phyloP scores from a whole-genome alignment of 2,113 vertebrate species.

The human region DNA sequence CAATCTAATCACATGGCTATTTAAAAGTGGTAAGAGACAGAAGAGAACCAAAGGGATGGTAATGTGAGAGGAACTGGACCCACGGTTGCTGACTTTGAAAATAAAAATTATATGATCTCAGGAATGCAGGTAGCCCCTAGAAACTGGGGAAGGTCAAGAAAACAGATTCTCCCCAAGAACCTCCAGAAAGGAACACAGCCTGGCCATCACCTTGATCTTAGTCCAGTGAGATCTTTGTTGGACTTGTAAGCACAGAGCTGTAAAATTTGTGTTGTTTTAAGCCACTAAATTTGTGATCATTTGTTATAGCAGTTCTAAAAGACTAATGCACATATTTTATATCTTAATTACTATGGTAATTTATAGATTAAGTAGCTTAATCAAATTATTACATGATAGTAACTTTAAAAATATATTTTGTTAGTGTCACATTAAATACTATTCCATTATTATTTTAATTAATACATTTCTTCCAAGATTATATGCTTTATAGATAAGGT shows the following conservation, averaged over 20 bases:
- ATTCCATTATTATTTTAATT: constrained; percentile 1
- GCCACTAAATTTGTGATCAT: neutral
- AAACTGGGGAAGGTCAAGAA: neutral
- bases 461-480: constrained; percentile 25
- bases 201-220: neutral
- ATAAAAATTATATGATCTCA: neutral
- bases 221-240: neutral
- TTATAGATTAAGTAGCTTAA: constrained; percentile 1
- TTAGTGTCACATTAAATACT: neutral
- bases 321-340: neutral
- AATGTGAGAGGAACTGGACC: neutral
- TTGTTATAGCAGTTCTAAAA: neutral
- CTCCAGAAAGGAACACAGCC: neutral
- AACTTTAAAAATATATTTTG: neutral
- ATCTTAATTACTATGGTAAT: neutral
- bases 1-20: neutral
- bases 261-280: neutral
- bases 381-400: neutral
- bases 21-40: neutral
- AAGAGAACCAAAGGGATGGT: neutral
- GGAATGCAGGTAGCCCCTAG: neutral
- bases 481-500: neutral
- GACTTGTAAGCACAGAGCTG: neutral
- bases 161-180: neutral
- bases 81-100: neutral